Evolutionary conservation across 2,113 vertebrate genomes (phyloP).

Genomic region (Sebastes schlegelii): DNA sequence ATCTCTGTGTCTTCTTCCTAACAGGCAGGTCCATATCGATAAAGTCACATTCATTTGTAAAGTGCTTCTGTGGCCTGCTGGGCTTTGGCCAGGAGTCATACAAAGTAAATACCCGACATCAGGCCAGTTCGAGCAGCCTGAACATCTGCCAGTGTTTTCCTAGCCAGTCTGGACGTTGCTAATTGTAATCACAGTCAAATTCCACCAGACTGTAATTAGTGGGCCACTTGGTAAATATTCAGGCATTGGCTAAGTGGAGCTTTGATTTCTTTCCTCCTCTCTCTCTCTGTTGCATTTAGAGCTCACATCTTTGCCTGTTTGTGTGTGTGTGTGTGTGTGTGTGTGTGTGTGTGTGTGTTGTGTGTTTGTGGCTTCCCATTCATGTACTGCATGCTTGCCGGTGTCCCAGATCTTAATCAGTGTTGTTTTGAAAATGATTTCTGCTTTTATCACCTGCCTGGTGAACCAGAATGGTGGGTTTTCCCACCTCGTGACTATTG

Average conservation of each 20-base stretch:
- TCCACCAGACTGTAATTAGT: constrained; percentile 75
- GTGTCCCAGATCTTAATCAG: constrained; percentile 61
- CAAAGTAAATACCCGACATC: constrained; percentile 43
- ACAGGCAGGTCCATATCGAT: not conserved
- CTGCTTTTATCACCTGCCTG: constrained; percentile 44
- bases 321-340: not conserved
- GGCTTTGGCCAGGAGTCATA: constrained; percentile 28
- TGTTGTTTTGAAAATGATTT: constrained; percentile 41
- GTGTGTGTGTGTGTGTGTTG: not conserved
- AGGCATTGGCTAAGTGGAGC: constrained; percentile 65
- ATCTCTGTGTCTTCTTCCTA: constrained; percentile 10
- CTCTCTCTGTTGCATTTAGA: constrained; percentile 18
- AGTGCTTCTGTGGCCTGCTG: not conserved
- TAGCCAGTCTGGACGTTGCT: constrained; percentile 68
- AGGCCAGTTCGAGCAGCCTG: constrained; percentile 33
- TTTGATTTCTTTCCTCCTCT: constrained; percentile 41
- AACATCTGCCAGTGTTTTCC: constrained; percentile 78
- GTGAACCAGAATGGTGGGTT: constrained; percentile 33
- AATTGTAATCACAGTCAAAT: constrained; percentile 78
- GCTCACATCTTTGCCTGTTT: not conserved
- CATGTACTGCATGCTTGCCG: constrained; percentile 49
- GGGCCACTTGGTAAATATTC: constrained; percentile 74
- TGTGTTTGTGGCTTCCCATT: constrained; percentile 47
- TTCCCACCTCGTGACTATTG: constrained; percentile 1
- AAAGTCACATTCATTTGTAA: constrained; percentile 24